Conservation (phyloP, 2,113 vertebrate genomes). For the Phylloscopus trochiloides region DNA sequence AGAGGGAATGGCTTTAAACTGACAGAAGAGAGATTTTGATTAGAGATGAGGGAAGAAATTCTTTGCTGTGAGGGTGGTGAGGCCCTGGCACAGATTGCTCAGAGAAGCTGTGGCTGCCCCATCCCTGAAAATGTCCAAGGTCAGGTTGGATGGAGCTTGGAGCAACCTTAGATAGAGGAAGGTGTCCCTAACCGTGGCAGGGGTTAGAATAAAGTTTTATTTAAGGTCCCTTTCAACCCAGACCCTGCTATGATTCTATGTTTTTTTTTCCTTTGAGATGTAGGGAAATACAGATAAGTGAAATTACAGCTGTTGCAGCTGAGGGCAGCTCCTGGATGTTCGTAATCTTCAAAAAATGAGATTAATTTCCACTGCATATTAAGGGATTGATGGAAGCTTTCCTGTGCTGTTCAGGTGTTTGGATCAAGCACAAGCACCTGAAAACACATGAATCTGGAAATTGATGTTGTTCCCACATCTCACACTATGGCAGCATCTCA, state of each 20-base stretch:
- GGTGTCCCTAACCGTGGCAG: not conserved
- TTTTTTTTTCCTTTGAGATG: not conserved
- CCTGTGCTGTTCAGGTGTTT: not conserved
- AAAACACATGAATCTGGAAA: not conserved
- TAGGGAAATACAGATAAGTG: not conserved
- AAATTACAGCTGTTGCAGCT: not conserved
- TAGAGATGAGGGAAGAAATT: not conserved
- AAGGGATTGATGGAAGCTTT: not conserved
- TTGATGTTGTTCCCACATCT: not conserved
- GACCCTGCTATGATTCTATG: not conserved
- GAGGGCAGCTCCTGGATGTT: not conserved
- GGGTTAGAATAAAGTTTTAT: not conserved
- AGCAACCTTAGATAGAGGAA: not conserved
- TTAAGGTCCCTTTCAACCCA: not conserved
- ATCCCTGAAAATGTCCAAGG: not conserved
- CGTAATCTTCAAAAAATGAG: not conserved
- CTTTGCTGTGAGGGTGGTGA: rapidly evolving
- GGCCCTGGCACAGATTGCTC: rapidly evolving
- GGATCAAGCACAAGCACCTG: not conserved
- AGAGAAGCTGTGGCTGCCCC: not conserved
- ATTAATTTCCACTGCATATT: not conserved
- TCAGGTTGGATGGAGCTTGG: rapidly evolving
- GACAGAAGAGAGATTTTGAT: not conserved
- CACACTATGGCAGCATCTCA: not conserved
- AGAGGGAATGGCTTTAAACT: not conserved